Evolutionary conservation across 2,888 invertebrate species (phyloP).

Genomic region (Clusia tigrina): DNA sequence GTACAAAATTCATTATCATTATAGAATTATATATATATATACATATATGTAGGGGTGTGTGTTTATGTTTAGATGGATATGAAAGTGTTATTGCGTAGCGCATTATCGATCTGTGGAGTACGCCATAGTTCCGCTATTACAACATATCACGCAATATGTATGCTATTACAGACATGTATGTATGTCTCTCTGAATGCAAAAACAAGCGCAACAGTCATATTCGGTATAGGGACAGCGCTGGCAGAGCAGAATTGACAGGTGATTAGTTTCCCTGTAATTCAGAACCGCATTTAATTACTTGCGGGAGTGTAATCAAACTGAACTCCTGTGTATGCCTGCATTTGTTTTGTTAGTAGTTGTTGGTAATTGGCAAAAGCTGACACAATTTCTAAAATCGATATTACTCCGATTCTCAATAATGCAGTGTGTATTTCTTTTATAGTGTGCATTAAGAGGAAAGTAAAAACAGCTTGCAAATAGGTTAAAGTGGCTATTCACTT

Average conservation of each 20-base stretch:
- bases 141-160: slow-evolving; percentile 14
- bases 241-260: slow-evolving; percentile 2
- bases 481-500: too few species aligned
- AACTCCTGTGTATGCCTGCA: too few species aligned
- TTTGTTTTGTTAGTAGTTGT: not conserved
- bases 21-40: too few species aligned
- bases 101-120: not conserved
- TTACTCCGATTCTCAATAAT: not conserved
- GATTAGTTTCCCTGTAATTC: slow-evolving; percentile 11
- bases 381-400: slow-evolving; percentile 4
- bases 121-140: slow-evolving; percentile 8
- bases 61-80: too few species aligned
- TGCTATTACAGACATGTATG: not conserved
- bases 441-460: not conserved
- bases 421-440: not conserved
- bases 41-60: too few species aligned
- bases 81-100: too few species aligned
- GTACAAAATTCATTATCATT: too few species aligned
- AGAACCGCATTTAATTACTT: not conserved
- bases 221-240: not conserved
- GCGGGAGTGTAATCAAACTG: too few species aligned
- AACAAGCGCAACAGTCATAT: not conserved
- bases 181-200: not conserved
- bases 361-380: slow-evolving; percentile 23
- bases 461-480: not conserved